These are phyloP conservation scores for Battus philenor DNA, from an alignment of 1,140 invertebrate genomes.

Conservation along the genomic window DNA sequence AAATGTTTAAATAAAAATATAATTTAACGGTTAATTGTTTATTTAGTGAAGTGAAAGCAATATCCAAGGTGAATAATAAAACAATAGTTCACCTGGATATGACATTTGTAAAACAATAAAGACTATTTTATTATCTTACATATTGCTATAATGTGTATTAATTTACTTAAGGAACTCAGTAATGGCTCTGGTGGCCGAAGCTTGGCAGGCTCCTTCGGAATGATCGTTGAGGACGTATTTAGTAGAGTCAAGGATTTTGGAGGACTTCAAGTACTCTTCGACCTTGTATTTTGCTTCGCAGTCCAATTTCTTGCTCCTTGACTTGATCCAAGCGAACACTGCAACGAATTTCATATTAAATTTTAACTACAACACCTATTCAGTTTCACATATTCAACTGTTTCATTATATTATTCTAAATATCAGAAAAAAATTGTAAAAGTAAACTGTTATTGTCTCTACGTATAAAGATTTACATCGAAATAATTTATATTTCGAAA, in stretches of 20 bases:
- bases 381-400: not conserved
- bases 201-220: not conserved
- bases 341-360: not conserved
- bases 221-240: constrained; percentile 4
- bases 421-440: not conserved
- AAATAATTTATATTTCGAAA: too few species aligned
- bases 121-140: too few species aligned
- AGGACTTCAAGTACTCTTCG: constrained; percentile 1
- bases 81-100: too few species aligned
- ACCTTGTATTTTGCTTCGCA: constrained; percentile 5
- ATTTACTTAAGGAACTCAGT: constrained; percentile 8
- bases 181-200: not conserved
- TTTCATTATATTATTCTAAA: too few species aligned
- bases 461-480: too few species aligned
- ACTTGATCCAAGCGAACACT: not conserved
- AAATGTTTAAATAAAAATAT: too few species aligned
- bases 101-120: too few species aligned
- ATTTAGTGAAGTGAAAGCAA: too few species aligned
- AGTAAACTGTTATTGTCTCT: not conserved
- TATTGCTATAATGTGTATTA: too few species aligned
- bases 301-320: constrained; percentile 8
- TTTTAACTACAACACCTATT: not conserved
- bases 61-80: too few species aligned
- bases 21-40: too few species aligned
- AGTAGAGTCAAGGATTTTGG: constrained; percentile 2